Conservation (phyloP, 2,113 vertebrate genomes). For the Astur gentilis region DNA sequence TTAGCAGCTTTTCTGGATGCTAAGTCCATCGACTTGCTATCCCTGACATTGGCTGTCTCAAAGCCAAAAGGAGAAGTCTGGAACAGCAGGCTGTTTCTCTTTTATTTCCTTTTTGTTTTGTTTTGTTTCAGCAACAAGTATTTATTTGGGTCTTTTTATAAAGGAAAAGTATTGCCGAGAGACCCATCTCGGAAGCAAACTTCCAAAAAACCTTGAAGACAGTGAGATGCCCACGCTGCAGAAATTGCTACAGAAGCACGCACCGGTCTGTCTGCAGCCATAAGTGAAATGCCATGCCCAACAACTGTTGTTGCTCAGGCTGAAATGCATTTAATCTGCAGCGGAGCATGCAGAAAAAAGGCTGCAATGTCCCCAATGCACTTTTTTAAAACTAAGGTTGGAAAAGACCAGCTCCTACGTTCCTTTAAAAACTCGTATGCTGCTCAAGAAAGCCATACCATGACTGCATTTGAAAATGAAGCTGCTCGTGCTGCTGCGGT, state of each 20-base stretch:
- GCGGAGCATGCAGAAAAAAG: neutral
- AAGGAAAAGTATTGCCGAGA: neutral
- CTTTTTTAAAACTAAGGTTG: neutral
- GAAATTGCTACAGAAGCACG: neutral
- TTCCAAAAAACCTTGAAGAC: neutral
- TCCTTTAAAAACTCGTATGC: neutral
- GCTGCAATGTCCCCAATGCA: accelerated
- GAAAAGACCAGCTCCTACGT: neutral
- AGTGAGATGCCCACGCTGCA: neutral
- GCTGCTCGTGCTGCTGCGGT: neutral
- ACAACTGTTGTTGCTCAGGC: neutral
- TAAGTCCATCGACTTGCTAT: neutral
- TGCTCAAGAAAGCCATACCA: neutral
- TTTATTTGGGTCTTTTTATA: neutral
- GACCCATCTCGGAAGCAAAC: neutral
- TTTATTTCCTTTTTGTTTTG: neutral
- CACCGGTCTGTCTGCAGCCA: neutral
- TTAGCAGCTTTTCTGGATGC: neutral
- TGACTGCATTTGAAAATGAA: neutral
- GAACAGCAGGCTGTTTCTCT: neutral
- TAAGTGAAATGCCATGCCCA: neutral
- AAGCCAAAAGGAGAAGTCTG: neutral
- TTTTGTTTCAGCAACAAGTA: neutral
- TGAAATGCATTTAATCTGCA: neutral
- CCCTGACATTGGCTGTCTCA: neutral